These are phyloP conservation scores for Lutraria lutraria DNA, from an alignment of 2,888 invertebrate genomes.

Conservation along the genomic window DNA sequence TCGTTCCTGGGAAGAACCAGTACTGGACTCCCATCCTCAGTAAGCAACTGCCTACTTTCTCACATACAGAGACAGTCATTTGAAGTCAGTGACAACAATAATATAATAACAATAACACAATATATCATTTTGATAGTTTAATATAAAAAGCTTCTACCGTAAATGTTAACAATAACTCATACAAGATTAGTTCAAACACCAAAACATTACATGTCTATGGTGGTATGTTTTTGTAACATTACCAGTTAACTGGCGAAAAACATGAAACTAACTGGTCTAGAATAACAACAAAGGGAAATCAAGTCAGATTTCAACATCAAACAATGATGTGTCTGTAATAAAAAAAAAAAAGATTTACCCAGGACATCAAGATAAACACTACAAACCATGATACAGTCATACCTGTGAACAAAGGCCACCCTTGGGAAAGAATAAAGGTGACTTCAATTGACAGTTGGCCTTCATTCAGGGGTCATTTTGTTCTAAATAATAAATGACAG, in stretches of 20 bases:
- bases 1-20: too few relatives aligned
- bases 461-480: too few relatives aligned
- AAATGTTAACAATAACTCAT: conserved; percentile 15
- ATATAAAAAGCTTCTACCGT: conserved; percentile 28
- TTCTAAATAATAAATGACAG: too few relatives aligned
- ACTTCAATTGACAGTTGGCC: too few relatives aligned
- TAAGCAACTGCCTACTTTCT: too few relatives aligned
- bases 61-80: too few relatives aligned
- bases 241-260: background rate
- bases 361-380: too few relatives aligned
- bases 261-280: background rate
- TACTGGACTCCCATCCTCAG: too few relatives aligned
- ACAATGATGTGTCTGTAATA: background rate
- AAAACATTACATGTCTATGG: conserved; percentile 6
- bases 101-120: background rate
- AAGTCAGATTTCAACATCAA: background rate
- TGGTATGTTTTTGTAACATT: background rate
- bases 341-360: too few relatives aligned
- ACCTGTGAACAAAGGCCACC: too few relatives aligned
- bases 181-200: conserved; percentile 19
- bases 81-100: background rate
- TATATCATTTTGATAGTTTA: conserved; percentile 6
- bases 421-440: too few relatives aligned
- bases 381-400: too few relatives aligned
- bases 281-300: background rate